Evolutionary conservation across 2,888 invertebrate species (phyloP), one percentile per base, ranked within the genome.

Genomic region (Seira musarum): DNA sequence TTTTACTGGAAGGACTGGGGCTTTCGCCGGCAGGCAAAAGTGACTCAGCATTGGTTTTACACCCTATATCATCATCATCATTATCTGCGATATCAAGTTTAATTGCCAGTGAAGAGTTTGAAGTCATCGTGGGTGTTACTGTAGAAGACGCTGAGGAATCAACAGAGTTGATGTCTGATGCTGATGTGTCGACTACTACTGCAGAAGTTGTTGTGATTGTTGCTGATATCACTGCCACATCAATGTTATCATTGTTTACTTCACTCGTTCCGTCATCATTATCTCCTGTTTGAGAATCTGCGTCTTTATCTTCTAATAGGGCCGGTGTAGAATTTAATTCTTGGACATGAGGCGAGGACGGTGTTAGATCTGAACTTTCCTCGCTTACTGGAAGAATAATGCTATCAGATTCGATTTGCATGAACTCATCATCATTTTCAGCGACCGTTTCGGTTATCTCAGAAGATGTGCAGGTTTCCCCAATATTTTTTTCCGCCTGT

Each of bases 1-100:
- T 79, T 68, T 72, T 73, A 68, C 79, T 68, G 46, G 79, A 72
- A 64, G 79, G 79, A 60, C 61, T 79, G 67, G 67, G 30, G 71
- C 72, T 77, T n/a, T 69, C 25, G 72, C 72, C 67, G n/a, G 80
- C 68, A 80, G 80, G 74, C 74, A 69, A 69, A 60, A 74, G 80
- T 80, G 80, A 80, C 73, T 72, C 73, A 80, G 21, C 72, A 72
- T 72, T 73, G 63, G 53, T 66, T n/a, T 40, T 22, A 57, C 79
- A 72, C 24, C 64, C 30, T 30, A 30, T 5, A 30, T 30, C 30
- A n/a, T 74, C 30, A n/a, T 74, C 21, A 57, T 74, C 63, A 80
- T 80, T 80, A 73, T 69, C 69, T 60, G 69, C 19, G 46, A 80
- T 80, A 74, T 74, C 80, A 24, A 80, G 40, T 64, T 73, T 80